Percentiles rank a stretch among this genome's conserved stretches.
phyloP scores from a whole-genome alignment of 2,113 vertebrate genomes.

The Scomber colias region DNA sequence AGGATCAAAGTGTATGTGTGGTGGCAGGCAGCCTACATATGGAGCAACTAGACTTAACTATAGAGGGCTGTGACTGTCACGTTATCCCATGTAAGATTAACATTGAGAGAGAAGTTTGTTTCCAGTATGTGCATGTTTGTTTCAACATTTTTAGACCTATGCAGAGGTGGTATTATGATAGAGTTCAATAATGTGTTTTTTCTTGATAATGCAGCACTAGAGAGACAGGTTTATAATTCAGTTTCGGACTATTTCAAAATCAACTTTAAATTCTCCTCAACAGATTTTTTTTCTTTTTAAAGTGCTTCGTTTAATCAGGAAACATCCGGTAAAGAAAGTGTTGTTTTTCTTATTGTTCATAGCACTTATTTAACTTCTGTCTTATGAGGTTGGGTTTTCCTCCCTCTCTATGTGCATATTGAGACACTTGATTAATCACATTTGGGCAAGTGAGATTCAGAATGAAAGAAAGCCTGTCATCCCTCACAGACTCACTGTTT shows the following conservation, averaged over 20 bases:
- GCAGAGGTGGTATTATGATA: background rate
- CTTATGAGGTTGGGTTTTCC: constrained; percentile 47
- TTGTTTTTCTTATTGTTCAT: constrained; percentile 27
- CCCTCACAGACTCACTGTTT: constrained; percentile 76
- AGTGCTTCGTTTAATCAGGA: constrained; percentile 25
- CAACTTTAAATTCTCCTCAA: constrained; percentile 7
- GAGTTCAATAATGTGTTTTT: background rate
- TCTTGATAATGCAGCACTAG: background rate
- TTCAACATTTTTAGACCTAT: constrained; percentile 70
- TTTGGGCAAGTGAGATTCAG: constrained; percentile 58
- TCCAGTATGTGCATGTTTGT: background rate
- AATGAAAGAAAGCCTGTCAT: constrained; percentile 77
- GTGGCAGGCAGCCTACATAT: constrained; percentile 61
- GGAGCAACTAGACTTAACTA: constrained; percentile 83
- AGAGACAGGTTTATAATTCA: background rate
- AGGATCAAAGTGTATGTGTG: constrained; percentile 69
- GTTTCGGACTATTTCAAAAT: background rate
- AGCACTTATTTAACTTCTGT: constrained; percentile 46
- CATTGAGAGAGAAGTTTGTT: background rate
- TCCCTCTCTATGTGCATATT: constrained; percentile 40
- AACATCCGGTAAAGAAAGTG: background rate
- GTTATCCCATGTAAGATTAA: constrained; percentile 10
- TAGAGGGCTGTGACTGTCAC: constrained; percentile 30
- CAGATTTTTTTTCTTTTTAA: constrained; percentile 11
- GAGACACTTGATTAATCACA: constrained; percentile 72